Conservation (phyloP, 2,797 vertebrate species). For the Hypotaenidia philippensis region DNA sequence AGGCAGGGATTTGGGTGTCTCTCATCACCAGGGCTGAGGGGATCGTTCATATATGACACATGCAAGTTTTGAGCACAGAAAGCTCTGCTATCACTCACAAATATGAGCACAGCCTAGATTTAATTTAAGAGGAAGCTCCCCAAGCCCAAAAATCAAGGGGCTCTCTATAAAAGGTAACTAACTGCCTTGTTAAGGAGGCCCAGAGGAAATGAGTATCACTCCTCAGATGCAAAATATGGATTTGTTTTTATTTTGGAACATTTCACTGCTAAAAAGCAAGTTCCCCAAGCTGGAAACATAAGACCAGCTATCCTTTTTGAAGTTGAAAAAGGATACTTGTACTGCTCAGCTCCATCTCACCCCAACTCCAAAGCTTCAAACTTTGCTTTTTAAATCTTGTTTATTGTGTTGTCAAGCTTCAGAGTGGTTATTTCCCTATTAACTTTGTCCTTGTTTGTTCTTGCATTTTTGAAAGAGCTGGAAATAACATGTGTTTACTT, state of each 20-base stretch:
- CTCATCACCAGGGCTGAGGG: background rate
- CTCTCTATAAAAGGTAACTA: background rate
- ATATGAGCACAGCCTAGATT: background rate
- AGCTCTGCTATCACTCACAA: background rate
- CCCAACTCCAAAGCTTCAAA: conserved; percentile 14
- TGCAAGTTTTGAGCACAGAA: background rate
- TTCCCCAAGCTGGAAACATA: background rate
- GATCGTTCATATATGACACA: background rate
- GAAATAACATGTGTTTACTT: conserved; percentile 73
- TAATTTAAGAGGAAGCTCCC: background rate
- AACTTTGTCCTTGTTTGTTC: conserved; percentile 74
- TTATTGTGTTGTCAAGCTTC: conserved; percentile 57
- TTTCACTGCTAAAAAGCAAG: background rate
- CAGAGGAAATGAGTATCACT: background rate
- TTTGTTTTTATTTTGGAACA: conserved; percentile 18
- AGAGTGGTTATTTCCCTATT: conserved; percentile 73
- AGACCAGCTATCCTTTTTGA: background rate
- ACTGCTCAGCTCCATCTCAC: background rate
- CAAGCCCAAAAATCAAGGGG: background rate
- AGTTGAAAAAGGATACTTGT: background rate
- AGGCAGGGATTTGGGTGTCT: background rate
- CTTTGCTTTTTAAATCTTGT: conserved; percentile 53
- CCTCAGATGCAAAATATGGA: background rate
- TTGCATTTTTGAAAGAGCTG: conserved; percentile 69
- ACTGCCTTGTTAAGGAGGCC: background rate